Conservation (phyloP, 2,888 invertebrate species). For the Sussaba pulchella region DNA sequence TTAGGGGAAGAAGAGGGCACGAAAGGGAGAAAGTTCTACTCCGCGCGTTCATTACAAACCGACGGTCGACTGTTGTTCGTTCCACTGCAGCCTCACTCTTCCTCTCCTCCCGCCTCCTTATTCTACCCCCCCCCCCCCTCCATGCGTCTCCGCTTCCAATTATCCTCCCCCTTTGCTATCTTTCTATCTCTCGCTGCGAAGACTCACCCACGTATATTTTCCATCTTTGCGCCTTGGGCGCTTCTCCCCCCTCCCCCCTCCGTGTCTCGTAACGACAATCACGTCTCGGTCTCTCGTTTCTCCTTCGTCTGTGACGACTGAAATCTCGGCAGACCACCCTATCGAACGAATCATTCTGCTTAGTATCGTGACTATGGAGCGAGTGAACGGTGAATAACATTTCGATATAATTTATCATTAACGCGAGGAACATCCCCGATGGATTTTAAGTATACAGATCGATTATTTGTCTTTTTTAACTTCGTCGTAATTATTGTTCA, state of each 20-base stretch:
- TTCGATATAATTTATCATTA: not conserved
- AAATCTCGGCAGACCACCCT: not conserved
- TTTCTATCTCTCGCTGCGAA: not conserved
- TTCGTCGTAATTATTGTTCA: no score
- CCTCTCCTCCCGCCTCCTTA: no score
- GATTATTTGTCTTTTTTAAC: no score
- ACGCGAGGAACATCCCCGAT: no score
- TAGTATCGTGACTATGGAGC: not conserved
- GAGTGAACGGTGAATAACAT: not conserved
- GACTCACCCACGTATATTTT: not conserved
- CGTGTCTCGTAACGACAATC: not conserved
- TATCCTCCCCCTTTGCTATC: slow-evolving; percentile 2
- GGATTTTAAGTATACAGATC: no score
- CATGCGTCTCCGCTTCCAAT: not conserved
- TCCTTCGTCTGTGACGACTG: not conserved
- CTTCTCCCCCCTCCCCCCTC: no score
- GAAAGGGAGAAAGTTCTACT: slow-evolving; percentile 14
- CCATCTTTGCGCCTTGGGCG: slow-evolving; percentile 10
- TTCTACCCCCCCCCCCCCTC: not conserved
- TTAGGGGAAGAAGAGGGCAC: slow-evolving; percentile 6
- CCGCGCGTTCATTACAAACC: slow-evolving; percentile 11
- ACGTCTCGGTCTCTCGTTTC: slow-evolving; percentile 2
- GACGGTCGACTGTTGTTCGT: not conserved
- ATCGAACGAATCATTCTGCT: not conserved
- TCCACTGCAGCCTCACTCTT: not conserved